Base-by-base conservation (phyloP, 2,113 vertebrate genomes). In the Campylomormyrus tamandua region DNA sequence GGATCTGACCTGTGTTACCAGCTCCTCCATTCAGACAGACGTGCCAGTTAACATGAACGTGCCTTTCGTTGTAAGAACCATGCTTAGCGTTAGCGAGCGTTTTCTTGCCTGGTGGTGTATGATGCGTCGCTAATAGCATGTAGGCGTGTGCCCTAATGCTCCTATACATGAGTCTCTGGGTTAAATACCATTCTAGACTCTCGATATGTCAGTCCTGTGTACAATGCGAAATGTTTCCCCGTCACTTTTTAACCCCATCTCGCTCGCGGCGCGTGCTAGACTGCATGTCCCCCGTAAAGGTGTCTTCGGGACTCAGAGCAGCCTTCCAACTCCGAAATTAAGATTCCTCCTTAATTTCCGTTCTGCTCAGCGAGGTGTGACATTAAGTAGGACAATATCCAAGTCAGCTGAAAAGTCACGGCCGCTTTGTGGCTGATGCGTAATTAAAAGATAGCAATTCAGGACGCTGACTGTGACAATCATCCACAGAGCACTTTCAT, bases 371-470 rank as follows among this genome's bases (percentile, higher is more conserved):
- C 31, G 90, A 91, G 88, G 92, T 91, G 92, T 91, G 92, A 94
- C 90, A 3, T 90, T 90, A 89, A 17, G 42, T 87, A 77, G 66
- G 49, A 46, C 24, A 49, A 91, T 90, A 93, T 91, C 85, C 53
- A 56, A 91, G 88, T 58, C 90, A 74, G 88, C 90, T 74, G 66
- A 49, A 87, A 87, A 87, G 84, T 49, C 74, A 1, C 50, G 86
- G 66, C 62, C 3, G 42, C 56, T 66, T 42, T 46, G 88, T 50
- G 53, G 24, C 53, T 42, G 83, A 86, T 91, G 90, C 88, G 24
- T 93, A 93, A 94, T 95, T 93, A 94, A 93, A 91, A 74, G 92
- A 94, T 92, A 92, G 93, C 87, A 91, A 50, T 92, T 92, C 91
- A 31, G 31, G 89, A 27, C 11, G 10, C 49, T 85, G 42, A 48